Conservation (phyloP, 2,888 invertebrate genomes). For the Drepanosiphum platanoidis region DNA sequence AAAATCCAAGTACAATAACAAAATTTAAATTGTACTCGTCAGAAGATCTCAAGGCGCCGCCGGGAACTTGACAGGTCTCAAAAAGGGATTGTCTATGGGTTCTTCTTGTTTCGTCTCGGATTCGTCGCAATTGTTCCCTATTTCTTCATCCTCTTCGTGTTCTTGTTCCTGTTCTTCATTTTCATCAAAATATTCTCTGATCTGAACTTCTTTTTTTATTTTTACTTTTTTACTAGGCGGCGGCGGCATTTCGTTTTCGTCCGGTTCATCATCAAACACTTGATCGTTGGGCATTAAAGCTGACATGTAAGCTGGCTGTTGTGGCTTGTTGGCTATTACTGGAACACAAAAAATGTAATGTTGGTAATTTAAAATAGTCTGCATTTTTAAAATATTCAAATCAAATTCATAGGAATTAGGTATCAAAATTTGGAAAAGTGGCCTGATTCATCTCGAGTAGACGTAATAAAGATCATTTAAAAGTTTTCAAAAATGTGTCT, state of each 20-base stretch:
- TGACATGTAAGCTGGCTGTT: slow-evolving; percentile 83
- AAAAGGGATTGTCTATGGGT: slow-evolving; percentile 79
- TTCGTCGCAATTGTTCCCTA: slow-evolving; percentile 68
- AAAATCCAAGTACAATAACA: no score
- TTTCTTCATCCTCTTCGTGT: slow-evolving; percentile 68
- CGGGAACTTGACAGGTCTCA: slow-evolving; percentile 70
- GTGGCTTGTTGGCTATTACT: slow-evolving; percentile 90
- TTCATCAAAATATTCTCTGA: slow-evolving; percentile 66
- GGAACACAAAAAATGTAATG: slow-evolving; percentile 67
- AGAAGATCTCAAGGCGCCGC: slow-evolving; percentile 15
- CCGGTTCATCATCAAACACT: slow-evolving; percentile 90
- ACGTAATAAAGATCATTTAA: no score
- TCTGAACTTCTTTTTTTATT: slow-evolving; percentile 65
- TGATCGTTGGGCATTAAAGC: slow-evolving; percentile 93
- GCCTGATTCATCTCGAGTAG: no score
- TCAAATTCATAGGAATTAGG: no score
- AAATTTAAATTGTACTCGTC: no score
- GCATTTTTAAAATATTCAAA: no score
- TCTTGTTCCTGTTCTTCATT: slow-evolving; percentile 67
- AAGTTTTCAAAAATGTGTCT: no score
- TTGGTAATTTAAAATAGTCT: no score
- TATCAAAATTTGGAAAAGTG: no score
- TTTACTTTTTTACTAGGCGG: slow-evolving; percentile 66
- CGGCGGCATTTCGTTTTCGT: slow-evolving; percentile 69
- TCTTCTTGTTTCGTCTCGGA: slow-evolving; percentile 67